Base-by-base conservation (phyloP, 2,113 vertebrate species). In the Formicarius rufipectus region DNA sequence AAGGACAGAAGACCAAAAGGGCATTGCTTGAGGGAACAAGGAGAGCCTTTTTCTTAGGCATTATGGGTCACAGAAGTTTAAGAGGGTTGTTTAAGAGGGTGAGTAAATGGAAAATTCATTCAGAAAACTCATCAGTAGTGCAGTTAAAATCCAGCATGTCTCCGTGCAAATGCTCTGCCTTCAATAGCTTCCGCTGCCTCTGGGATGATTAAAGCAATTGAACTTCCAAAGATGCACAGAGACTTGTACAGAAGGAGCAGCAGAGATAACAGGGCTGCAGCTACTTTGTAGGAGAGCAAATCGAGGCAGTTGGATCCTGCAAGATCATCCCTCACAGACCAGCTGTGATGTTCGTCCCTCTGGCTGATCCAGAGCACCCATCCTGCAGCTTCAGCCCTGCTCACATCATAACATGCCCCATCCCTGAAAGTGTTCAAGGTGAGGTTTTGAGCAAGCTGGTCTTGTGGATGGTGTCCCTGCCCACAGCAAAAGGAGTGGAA, bases 131-230 rank as follows among this genome's bases (percentile, higher is more conserved):
- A 23, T 77, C 67, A 23, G 52, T 33, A 79, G 58, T 33, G 17
- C 42, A 73, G 84, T 74, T 60, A 66, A 94, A 95, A 82, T 77
- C 67, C 91, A 80, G 94, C 81, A 80, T 3, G 0, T 69, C 81
- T 72, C 81, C 82, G 71, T 28, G 84, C 94, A 89, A 84, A 91
- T n/a, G 28, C 42, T 87, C 33, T 53, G 83, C 39, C 60, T 42
- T 63, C 87, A 90, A 63, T 4, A 83, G 75, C 82, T 93, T 66
- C 90, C 24, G 59, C 75, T 81, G 94, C 75, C 72, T 86, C 68
- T 50, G 79, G 79, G 90, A 93, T 92, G 94, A 97, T 96, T 90
- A 94, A 95, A 93, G 90, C 90, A 84, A 94, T 28, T 90, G 88
- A 92, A 83, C 79, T 94, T 88, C 75, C 86, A 62, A 69, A 45